Evolutionary conservation across 2,113 vertebrate genomes (phyloP), one percentile per base, ranked within the genome.

Genomic region (Hypomesus transpacificus): DNA sequence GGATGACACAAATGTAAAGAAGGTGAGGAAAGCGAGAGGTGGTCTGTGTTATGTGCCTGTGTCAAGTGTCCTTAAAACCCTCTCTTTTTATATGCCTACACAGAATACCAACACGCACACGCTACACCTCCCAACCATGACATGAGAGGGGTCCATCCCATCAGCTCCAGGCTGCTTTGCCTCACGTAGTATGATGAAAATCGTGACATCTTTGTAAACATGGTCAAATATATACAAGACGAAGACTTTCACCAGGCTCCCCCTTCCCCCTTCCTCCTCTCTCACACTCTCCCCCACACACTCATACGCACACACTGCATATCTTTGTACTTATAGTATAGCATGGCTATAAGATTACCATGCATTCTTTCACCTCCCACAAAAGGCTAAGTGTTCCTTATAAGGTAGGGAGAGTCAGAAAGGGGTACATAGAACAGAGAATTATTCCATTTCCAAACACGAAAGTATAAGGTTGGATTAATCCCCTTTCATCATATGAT

Each of bases 311-410:
- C 34, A 46, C 16, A 68, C 21, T 14, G 3, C 39, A 24, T 17
- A 46, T 46, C 39, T 53, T 3, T n/a, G 11, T 24, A 50, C 26
- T 14, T 21, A 34, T 67, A 28, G 8, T 7, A 2, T 67, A 60
- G n/a, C 75, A 62, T 20, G 60, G 61, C 39, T 22, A 16, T 61
- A 26, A 14, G 31, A 18, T 71, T 62, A 28, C 56, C 8, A 0
- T 17, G 22, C 61, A 78, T 79, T 69, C 74, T 68, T 70, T 0
- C 50, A n/a, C 60, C 34, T 26, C 65, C 58, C 62, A 34, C 56
- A n/a, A 0, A 24, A 0, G 62, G 62, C 62, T 16, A 61, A 18
- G 24, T 21, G 65, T 1, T 60, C 75, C 77, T 64, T 77, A 77
- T 52, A 73, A 8, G 70, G 68, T 3, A 17, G 50, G 51, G 20